Evolutionary conservation across 1,140 invertebrate genomes (phyloP), one percentile per base, ranked within the genome.

Genomic region (Drosophila sulfurigaster): DNA sequence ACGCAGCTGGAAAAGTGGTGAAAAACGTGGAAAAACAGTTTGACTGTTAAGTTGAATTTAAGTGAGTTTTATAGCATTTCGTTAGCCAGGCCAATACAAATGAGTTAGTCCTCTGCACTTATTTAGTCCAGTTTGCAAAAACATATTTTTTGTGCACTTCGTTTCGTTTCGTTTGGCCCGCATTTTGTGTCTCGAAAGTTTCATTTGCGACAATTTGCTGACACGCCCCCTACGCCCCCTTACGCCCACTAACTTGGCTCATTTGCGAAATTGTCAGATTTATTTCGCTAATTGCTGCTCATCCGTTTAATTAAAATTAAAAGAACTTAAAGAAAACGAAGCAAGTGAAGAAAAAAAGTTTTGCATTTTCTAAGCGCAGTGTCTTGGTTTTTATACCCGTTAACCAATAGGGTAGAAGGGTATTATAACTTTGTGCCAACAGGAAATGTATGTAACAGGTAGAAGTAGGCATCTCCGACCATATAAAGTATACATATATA

Each of bases 261-360:
- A 85, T 88, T 88, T 88, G 85, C 74, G 69, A 89, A 88, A 89
- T 88, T 88, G 81, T 89, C 86, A 81, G 78, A 88, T 88, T 88
- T 88, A 88, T 88, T 88, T 90, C 81, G 85, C 85, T 88, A 88
- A 88, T 88, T 88, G 85, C 85, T 89, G 85, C 85, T 88, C 85
- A 89, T 88, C 85, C 86, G 85, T 89, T 88, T 88, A 88, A 88
- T 88, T 88, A 88, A 88, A 88, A 88, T 88, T 79, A 88, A 89
- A 88, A 88, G 38, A 82, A 83, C 80, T 83, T 87, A 69, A 87
- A 78, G 76, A 65, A 72, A 79, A 82, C 65, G 63, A 11, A 75
- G 71, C 60, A 71, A 82, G 66, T 64, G 45, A 59, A 32, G 32
- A 5, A 38, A 38, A 38, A 51, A 72, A 45, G 46, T 74, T 67